phyloP scores from a whole-genome alignment of 2,888 invertebrate genomes.

The Stenichneumon culpator region DNA sequence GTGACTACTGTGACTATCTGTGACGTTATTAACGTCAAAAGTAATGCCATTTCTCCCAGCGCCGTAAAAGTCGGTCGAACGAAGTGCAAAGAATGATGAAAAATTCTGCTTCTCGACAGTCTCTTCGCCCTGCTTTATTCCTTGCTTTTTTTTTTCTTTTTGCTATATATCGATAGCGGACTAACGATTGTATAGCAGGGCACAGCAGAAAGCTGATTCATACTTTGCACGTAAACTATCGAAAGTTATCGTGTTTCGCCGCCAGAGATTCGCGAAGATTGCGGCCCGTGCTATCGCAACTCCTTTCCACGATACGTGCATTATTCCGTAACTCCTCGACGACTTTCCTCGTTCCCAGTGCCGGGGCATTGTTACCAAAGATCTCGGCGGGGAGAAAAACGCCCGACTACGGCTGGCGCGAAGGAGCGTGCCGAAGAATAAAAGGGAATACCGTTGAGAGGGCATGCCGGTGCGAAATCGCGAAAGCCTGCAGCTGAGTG shows the following conservation, averaged over 20 bases:
- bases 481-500: conserved; percentile 23
- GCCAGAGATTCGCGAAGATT: no score
- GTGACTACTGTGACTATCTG: no score
- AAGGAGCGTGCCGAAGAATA: conserved; percentile 35
- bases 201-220: conserved; percentile 12
- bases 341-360: conserved; percentile 13
- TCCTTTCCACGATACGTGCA: conserved; percentile 6
- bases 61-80: no score
- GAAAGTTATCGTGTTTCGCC: background rate
- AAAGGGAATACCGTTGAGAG: background rate
- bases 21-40: no score
- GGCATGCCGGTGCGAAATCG: background rate
- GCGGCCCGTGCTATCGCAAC: background rate
- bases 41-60: no score
- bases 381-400: background rate
- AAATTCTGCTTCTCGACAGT: no score
- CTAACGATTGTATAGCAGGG: background rate
- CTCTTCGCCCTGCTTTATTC: no score
- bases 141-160: background rate
- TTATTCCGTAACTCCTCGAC: conserved; percentile 31
- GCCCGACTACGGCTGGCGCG: background rate
- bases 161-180: background rate
- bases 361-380: conserved; percentile 5
- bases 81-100: no score
- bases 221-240: conserved; percentile 26